A percentile compares a stretch with the other conserved stretches of the same genome.
phyloP scores from a whole-genome alignment of 2,888 invertebrate species.

The Drepanosiphum platanoidis region DNA sequence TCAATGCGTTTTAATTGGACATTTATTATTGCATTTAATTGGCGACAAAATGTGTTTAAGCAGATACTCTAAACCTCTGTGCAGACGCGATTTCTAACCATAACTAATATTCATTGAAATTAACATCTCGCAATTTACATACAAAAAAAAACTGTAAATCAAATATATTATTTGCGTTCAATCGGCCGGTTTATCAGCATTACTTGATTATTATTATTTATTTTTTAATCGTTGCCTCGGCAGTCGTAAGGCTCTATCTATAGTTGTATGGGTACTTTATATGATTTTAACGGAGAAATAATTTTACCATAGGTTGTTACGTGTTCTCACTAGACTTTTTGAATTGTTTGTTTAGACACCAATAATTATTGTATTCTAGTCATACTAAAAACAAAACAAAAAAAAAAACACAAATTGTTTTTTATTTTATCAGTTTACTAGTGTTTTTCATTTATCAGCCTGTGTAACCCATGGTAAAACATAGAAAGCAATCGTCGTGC shows the following conservation, averaged over 20 bases:
- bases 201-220: conserved; percentile 1
- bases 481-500: background rate
- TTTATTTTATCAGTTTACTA: background rate
- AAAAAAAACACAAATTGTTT: conserved; percentile 23
- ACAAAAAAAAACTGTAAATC: background rate
- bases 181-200: background rate
- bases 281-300: background rate
- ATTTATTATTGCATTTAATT: background rate
- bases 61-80: too few species aligned
- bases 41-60: background rate
- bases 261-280: background rate
- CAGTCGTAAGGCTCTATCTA: background rate
- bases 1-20: background rate
- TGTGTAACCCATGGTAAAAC: background rate
- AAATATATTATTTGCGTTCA: background rate
- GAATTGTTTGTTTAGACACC: background rate
- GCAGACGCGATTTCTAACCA: background rate
- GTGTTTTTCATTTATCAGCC: background rate
- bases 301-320: background rate
- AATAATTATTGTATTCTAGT: conserved; percentile 38
- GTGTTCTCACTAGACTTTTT: background rate
- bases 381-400: too few species aligned
- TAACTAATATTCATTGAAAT: background rate
- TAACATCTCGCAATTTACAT: background rate
- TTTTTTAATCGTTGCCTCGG: background rate